Evolutionary conservation across 1,140 invertebrate species (phyloP), one percentile per base, ranked within the genome.

Genomic region (Heterodera schachtii): DNA sequence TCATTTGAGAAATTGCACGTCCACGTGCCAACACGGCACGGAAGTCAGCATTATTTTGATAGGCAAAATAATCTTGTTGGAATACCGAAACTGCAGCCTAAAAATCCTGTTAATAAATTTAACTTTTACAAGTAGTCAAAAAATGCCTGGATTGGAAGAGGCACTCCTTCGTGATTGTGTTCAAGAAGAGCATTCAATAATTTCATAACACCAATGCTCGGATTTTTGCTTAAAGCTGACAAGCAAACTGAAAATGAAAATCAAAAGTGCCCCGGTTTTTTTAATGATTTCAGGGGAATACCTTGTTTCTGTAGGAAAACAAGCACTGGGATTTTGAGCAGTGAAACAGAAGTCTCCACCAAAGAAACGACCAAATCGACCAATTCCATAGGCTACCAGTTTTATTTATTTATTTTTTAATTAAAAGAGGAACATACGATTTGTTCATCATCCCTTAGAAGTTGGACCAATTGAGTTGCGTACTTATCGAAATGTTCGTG

Each of bases 131-230:
- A 60, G 11, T 3, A 31, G 5, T 4, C 9, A 43, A 16, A 67
- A 21, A 43, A 64, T n/a, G 82, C 81, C 79, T 82, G 81, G 8
- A 82, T 49, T 8, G 81, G 81, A 41, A 81, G 46, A 16, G 81
- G 79, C 46, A 82, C 46, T 13, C 67, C 47, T 11, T 82, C 81
- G 75, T 82, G 60, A 75, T 74, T 81, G 57, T 81, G 31, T 47
- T 73, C 70, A 11, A 82, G 69, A 1, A 82, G 66, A 16, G 81
- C 80, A 67, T 73, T 82, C 71, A 82, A 73, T n/a, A 82, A 46
- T n/a, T 81, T 73, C 66, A 82, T 8, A 57, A 70, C 80, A 31
- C 57, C 80, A 43, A 43, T 79, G 70, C 41, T 43, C 21, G 81
- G 67, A 49, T 11, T 44, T n/a, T 46, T 44, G 21, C 44, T 43